Evolutionary conservation across 2,113 vertebrate genomes (phyloP), one percentile per base, ranked within the genome.

Genomic region (Odocoileus hemionus): DNA sequence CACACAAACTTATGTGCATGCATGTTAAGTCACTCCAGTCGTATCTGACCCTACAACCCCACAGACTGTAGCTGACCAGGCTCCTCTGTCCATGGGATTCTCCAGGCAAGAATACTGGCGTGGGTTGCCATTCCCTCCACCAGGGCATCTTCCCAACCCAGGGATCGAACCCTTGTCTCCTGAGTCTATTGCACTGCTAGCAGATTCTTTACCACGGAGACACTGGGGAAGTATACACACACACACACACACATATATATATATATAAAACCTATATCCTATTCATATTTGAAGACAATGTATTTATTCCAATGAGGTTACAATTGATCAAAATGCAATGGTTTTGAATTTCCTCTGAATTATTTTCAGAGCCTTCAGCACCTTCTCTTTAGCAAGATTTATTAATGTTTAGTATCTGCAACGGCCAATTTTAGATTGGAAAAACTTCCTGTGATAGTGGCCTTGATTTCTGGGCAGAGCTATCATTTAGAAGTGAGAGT

Each of bases 401-500:
- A 87, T 55, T 30, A 85, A 54, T 74, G 58, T 14, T 86, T 94
- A 86, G 33, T 90, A 95, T 57, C 79, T 91, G 45, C 61, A 87
- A 86, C 61, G 47, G 86, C 67, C 61, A 89, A 17, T 30, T 82
- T 58, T n/a, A 93, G 23, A 45, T 28, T 82, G 5, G 47, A 92
- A 89, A 93, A 74, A 21, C 52, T 89, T 97, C 33, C 57, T 93
- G 39, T 58, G 91, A 96, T 36, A 86, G 14, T 86, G 82, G 76
- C 95, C 93, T 96, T 95, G 97, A 76, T 86, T 89, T 96, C 88
- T 92, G 33, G 57, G 58, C 61, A 93, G 57, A 54, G 39, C 21
- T 96, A 52, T 76, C 86, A 92, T 58, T 95, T 86, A 55, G 21
- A 58, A 91, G 74, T 19, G 80, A 89, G 10, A 67, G 10, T 54